Percentiles rank a stretch among this genome's conserved stretches.
Evolutionary conservation across 2,113 vertebrate genomes (phyloP).

Genomic region (Ptilonorhynchus violaceus): DNA sequence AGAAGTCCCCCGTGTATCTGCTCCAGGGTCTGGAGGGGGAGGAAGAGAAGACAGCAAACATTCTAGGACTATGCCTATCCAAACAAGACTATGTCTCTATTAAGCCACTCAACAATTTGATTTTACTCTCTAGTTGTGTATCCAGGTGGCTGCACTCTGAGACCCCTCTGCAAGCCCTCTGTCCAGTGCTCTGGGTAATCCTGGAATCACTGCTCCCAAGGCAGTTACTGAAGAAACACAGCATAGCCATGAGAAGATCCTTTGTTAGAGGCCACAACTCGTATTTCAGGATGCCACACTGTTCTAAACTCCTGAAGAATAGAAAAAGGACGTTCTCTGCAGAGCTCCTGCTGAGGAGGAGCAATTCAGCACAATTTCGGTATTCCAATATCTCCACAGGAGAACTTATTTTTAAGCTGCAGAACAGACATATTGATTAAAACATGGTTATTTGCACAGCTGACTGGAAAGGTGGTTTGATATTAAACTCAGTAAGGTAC

Average conservation of each 20-base stretch:
- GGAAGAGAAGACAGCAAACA: neutral
- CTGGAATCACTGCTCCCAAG: neutral
- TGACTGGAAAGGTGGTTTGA: neutral
- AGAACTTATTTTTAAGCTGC: slow-evolving; percentile 32
- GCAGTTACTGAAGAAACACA: neutral
- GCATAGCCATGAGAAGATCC: neutral
- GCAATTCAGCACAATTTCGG: neutral
- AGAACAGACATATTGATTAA: neutral
- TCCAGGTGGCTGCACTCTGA: neutral
- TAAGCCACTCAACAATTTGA: neutral
- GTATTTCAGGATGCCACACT: neutral
- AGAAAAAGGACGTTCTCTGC: neutral
- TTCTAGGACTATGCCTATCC: neutral
- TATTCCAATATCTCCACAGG: neutral
- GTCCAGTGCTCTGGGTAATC: neutral
- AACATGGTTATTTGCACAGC: neutral
- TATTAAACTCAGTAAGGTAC: neutral
- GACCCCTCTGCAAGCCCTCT: neutral
- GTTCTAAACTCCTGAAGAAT: neutral
- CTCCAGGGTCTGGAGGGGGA: neutral
- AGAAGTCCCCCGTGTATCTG: neutral
- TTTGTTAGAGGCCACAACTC: neutral
- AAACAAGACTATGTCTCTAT: neutral
- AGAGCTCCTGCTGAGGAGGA: neutral
- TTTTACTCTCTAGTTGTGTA: neutral